phyloP scores from a whole-genome alignment of 2,888 invertebrate species.

The Notodonta ziczac region DNA sequence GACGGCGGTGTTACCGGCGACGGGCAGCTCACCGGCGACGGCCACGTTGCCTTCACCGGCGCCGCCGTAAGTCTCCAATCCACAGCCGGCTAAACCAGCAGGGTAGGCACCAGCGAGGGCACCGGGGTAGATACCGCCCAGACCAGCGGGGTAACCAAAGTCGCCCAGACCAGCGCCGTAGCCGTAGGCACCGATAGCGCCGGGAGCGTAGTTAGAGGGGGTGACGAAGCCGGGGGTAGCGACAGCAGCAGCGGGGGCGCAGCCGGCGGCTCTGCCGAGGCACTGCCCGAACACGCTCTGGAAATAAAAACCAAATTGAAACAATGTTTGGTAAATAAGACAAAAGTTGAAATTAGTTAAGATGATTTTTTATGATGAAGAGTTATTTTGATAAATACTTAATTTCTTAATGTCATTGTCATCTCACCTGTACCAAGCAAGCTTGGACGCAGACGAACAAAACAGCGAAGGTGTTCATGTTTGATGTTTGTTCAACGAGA shows the following conservation, averaged over 20 bases:
- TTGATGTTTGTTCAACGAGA: constrained; percentile 10
- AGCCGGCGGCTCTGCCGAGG: neutral
- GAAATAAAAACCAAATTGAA: neutral
- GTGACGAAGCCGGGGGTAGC: constrained; percentile 11
- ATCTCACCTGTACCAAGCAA: constrained; percentile 46
- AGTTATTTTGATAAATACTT: neutral
- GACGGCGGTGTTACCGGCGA: constrained; percentile 20
- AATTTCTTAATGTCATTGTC: neutral
- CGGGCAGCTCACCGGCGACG: constrained; percentile 23
- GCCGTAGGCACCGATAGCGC: neutral
- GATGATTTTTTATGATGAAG: too few species aligned
- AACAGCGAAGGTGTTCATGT: constrained; percentile 45
- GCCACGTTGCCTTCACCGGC: constrained; percentile 31
- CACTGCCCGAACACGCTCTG: neutral
- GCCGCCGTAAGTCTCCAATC: constrained; percentile 23
- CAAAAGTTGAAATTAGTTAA: too few species aligned
- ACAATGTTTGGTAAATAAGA: neutral
- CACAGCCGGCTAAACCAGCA: neutral
- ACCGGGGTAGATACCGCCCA: too few species aligned
- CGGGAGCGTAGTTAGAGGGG: neutral
- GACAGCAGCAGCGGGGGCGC: constrained; percentile 3
- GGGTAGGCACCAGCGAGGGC: neutral
- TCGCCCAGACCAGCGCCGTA: neutral
- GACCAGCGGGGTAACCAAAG: neutral
- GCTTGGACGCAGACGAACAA: constrained; percentile 45